Evolutionary conservation across 1,140 invertebrate genomes (phyloP).

Genomic region (Agrilus planipennis): DNA sequence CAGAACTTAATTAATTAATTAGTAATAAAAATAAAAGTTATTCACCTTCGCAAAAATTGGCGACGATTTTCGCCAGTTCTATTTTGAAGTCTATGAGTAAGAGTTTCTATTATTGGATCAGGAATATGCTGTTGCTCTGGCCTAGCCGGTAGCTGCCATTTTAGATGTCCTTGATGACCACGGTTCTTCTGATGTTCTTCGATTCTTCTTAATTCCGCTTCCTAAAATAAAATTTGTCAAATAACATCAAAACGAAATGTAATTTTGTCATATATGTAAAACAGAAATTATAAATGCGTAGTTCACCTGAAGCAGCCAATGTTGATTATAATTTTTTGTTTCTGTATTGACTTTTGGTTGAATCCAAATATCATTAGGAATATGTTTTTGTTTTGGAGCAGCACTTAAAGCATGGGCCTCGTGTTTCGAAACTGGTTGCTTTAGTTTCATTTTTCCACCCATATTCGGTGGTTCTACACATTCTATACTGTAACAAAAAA

Average conservation of each 20-base stretch:
- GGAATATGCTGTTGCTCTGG: constrained; percentile 37
- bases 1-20: no score
- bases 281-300: not conserved
- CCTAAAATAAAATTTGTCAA: constrained; percentile 41
- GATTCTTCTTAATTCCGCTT: constrained; percentile 79
- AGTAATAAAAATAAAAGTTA: not conserved
- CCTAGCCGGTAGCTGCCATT: constrained; percentile 14
- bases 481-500: no score
- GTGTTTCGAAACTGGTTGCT: constrained; percentile 56
- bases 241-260: not conserved
- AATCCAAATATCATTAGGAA: constrained; percentile 57
- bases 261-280: not conserved
- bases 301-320: constrained; percentile 72
- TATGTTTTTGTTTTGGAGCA: constrained; percentile 58
- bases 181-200: constrained; percentile 51
- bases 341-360: constrained; percentile 54
- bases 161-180: constrained; percentile 26
- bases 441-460: no score
- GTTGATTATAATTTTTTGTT: constrained; percentile 60
- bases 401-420: constrained; percentile 67
- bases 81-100: constrained; percentile 58
- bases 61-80: constrained; percentile 27
- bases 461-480: no score
- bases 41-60: constrained; percentile 1
- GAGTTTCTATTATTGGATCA: constrained; percentile 57